A percentile compares a stretch with the other conserved stretches of the same genome.
Evolutionary conservation across 2,797 vertebrate species (phyloP).

Genomic region (Alca torda): DNA sequence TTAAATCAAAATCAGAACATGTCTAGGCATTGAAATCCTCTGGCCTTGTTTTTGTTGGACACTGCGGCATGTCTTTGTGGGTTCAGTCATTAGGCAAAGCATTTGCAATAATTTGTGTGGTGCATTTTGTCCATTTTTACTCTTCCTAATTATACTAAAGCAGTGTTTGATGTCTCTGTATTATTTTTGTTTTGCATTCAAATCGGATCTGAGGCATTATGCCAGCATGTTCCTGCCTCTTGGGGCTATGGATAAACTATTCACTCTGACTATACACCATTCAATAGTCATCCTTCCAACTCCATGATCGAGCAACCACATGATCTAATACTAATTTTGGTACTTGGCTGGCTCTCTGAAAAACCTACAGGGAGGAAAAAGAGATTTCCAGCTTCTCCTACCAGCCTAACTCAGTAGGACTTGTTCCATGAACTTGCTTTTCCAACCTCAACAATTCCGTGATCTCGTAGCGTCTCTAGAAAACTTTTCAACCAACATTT

Average conservation of each 20-base stretch:
- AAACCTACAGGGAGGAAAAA: constrained; percentile 23
- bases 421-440: constrained; percentile 14
- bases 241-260: constrained; percentile 27
- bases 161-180: not conserved
- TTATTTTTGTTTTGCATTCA: not conserved
- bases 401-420: not conserved
- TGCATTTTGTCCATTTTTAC: constrained; percentile 17
- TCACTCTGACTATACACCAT: not conserved
- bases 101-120: constrained; percentile 23
- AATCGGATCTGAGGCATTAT: not conserved
- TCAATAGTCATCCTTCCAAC: not conserved
- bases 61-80: not conserved
- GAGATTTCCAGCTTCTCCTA: constrained; percentile 15
- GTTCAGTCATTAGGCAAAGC: constrained; percentile 3
- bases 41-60: constrained; percentile 11
- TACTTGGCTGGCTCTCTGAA: constrained; percentile 14
- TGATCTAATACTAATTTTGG: constrained; percentile 33
- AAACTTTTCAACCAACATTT: not conserved
- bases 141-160: not conserved
- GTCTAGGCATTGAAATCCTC: not conserved
- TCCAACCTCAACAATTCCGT: not conserved
- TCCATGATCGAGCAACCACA: not conserved
- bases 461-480: not conserved
- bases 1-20: not conserved
- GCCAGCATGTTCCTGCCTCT: constrained; percentile 16